phyloP scores from a whole-genome alignment of 2,888 invertebrate species.

The Drosophila subquinaria region DNA sequence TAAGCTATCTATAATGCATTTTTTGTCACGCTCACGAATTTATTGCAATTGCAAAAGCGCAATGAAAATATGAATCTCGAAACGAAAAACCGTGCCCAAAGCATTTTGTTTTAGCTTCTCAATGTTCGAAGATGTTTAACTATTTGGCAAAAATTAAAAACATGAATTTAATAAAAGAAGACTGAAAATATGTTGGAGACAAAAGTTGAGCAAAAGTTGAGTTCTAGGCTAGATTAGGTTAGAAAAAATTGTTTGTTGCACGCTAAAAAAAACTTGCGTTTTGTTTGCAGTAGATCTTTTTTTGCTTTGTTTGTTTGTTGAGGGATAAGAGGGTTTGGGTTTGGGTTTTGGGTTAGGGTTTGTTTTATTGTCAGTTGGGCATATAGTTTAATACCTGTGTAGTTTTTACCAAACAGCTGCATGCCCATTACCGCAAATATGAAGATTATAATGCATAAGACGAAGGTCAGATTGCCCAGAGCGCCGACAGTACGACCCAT shows the following conservation, averaged over 20 bases:
- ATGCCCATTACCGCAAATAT: slow-evolving; percentile 99
- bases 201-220: slow-evolving; percentile 59
- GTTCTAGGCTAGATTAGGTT: slow-evolving; percentile 47
- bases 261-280: slow-evolving; percentile 65
- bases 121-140: slow-evolving; percentile 31
- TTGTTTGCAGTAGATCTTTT: slow-evolving; percentile 43
- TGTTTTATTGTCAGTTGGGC: slow-evolving; percentile 58
- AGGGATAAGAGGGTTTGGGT: not conserved
- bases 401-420: slow-evolving; percentile 99
- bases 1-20: not conserved
- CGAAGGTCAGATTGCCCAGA: slow-evolving; percentile 98
- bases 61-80: slow-evolving; percentile 51
- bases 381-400: slow-evolving; percentile 88
- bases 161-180: slow-evolving; percentile 4
- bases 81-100: slow-evolving; percentile 78
- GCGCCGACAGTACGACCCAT: slow-evolving; percentile 99
- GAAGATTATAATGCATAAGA: slow-evolving; percentile 99
- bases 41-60: slow-evolving; percentile 53
- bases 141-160: slow-evolving; percentile 28
- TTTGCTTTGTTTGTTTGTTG: slow-evolving; percentile 20
- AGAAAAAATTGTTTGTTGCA: slow-evolving; percentile 63
- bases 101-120: slow-evolving; percentile 46
- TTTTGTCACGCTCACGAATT: slow-evolving; percentile 24
- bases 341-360: not conserved
- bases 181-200: slow-evolving; percentile 38